Percentiles rank a stretch among this genome's conserved stretches.
Conservation (phyloP, 2,888 invertebrate species). For the Andrena hattorfiana region DNA sequence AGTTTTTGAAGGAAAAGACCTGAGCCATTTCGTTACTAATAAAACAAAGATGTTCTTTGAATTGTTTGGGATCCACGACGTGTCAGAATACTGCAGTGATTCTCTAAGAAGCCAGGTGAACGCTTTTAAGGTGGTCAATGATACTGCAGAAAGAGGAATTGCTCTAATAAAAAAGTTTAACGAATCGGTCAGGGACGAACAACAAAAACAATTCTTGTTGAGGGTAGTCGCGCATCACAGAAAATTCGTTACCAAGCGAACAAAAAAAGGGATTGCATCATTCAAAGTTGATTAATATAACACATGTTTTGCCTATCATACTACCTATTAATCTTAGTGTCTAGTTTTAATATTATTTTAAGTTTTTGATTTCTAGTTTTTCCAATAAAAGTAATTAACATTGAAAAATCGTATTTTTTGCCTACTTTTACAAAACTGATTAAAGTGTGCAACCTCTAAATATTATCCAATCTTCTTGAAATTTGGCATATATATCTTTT, state of each 20-base stretch:
- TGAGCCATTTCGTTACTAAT: slow-evolving; percentile 3
- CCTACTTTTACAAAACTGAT: slow-evolving; percentile 6
- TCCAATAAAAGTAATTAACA: slow-evolving; percentile 7
- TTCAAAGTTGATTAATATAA: slow-evolving; percentile 6
- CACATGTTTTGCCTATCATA: slow-evolving; percentile 6
- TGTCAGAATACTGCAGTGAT: slow-evolving; percentile 6
- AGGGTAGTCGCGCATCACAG: slow-evolving; percentile 3
- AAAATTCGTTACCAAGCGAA: slow-evolving; percentile 5
- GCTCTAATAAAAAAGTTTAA: slow-evolving; percentile 6
- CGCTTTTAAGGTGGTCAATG: slow-evolving; percentile 6
- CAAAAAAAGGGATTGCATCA: slow-evolving; percentile 1
- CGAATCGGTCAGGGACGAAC: slow-evolving; percentile 3
- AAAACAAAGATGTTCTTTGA: slow-evolving; percentile 6
- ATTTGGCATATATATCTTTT: too few species aligned
- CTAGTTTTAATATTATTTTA: not conserved
- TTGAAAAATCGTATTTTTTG: slow-evolving; percentile 7
- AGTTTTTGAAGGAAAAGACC: slow-evolving; percentile 6
- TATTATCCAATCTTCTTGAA: not conserved
- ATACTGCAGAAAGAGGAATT: slow-evolving; percentile 6
- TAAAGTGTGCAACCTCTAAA: slow-evolving; percentile 6
- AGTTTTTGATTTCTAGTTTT: slow-evolving; percentile 2
- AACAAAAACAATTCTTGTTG: slow-evolving; percentile 6
- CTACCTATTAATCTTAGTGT: slow-evolving; percentile 6
- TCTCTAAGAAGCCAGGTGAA: slow-evolving; percentile 1
- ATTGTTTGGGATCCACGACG: slow-evolving; percentile 5